Evolutionary conservation across 2,888 invertebrate genomes (phyloP).

Genomic region (Cephonodes hylas): DNA sequence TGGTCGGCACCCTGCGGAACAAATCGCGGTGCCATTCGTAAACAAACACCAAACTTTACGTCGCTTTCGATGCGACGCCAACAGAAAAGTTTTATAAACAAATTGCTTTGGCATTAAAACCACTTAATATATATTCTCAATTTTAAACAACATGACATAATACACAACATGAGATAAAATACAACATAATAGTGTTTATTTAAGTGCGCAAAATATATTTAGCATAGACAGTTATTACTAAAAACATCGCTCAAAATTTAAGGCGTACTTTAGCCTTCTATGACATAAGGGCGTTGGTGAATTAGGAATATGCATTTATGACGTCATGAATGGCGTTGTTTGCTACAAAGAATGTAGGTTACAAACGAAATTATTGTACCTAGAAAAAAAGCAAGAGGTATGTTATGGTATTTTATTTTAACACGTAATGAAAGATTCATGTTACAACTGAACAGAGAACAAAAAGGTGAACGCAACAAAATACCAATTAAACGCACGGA

Average conservation of each 20-base stretch:
- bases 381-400: not conserved
- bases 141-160: no score
- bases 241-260: no score
- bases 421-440: not conserved
- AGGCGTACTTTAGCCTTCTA: no score
- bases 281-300: no score
- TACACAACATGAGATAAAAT: no score
- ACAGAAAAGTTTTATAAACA: not conserved
- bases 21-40: not conserved
- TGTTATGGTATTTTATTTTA: not conserved
- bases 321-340: no score
- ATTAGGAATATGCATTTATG: no score
- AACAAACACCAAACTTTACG: constrained; percentile 15
- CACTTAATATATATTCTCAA: no score
- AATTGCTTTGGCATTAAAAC: no score
- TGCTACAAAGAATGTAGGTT: not conserved
- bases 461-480: not conserved
- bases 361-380: not conserved
- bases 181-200: no score
- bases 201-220: no score
- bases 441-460: not conserved
- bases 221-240: no score
- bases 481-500: not conserved
- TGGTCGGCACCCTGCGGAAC: constrained; percentile 88
- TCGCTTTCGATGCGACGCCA: not conserved